Base-by-base conservation (phyloP, 2,888 invertebrate species). In the Loripinus fragilis region DNA sequence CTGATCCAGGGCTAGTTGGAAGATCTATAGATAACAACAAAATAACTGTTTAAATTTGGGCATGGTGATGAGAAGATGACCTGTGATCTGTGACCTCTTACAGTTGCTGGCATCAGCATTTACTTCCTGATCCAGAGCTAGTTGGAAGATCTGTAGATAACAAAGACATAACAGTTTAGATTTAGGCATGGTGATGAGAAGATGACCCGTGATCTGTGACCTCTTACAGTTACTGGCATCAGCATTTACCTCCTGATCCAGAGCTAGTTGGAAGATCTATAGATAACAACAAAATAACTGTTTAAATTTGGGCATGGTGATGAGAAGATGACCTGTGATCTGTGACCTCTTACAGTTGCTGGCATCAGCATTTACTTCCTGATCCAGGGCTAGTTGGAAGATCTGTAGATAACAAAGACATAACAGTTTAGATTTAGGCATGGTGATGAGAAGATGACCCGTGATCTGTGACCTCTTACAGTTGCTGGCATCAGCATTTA, bases 401-500 rank as follows among this genome's bases (percentile, higher is more conserved):
- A 97, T 82, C 93, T 93, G 87, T 52, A 82, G 48, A 20, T n/a
- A n/a, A n/a, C n/a, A n/a, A n/a, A n/a, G n/a, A n/a, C 10, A n/a
- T n/a, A n/a, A n/a, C 48, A 81, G 86, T 23, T 80, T 80, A 1
- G 80, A 77, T 79, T 96, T 96, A 0, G 97, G 97, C 96, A 98
- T 96, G 50, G 95, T 96, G 52, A 99, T 94, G 20, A 97, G 93
- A 73, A 99, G 95, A 92, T 96, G 96, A 0, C 98, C 98, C 0
- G 97, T 98, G 65, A 95, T 96, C 93, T 96, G 96, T 17, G 98
- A 98, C 86, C 98, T 95, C 92, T 96, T 95, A 0, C 97, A 97
- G 0, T 94, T 94, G 76, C 97, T 96, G 84, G 95, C 95, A 71
- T 96, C 96, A 45, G 96, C 95, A 82, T 95, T 95, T 0, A 99